Conservation (phyloP, 2,888 invertebrate genomes). For the Herminia tarsipennalis region DNA sequence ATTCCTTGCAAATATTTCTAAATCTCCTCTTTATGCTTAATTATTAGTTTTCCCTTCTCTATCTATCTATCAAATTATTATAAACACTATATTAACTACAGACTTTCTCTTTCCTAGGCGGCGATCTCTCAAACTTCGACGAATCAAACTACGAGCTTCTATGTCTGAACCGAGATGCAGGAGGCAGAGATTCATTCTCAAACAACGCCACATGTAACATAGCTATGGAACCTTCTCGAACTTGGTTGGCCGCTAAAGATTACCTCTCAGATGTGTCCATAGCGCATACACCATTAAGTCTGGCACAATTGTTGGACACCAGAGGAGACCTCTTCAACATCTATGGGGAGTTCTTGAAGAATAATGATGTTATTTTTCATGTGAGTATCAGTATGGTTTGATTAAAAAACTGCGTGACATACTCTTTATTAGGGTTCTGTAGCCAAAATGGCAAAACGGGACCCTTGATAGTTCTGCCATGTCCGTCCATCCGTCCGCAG, state of each 20-base stretch:
- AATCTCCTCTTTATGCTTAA: too few species aligned
- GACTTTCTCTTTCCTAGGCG: conserved; percentile 76
- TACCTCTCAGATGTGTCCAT: conserved; percentile 86
- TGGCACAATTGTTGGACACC: conserved; percentile 83
- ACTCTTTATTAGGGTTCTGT: too few species aligned
- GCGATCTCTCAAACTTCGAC: conserved; percentile 84
- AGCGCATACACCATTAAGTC: conserved; percentile 86
- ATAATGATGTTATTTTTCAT: conserved; percentile 77
- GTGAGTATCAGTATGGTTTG: background rate
- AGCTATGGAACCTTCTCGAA: conserved; percentile 86
- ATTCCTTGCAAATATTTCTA: too few species aligned
- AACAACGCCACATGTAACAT: conserved; percentile 87
- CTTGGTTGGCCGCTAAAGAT: conserved; percentile 79
- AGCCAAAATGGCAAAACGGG: too few species aligned
- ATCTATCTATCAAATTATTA: too few species aligned
- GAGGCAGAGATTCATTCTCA: conserved; percentile 81
- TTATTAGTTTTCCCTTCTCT: too few species aligned
- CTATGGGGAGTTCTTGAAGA: conserved; percentile 86
- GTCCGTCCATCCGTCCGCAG: too few species aligned
- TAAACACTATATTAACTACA: background rate
- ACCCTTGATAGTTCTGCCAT: too few species aligned
- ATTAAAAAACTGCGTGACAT: background rate
- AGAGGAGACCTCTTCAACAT: conserved; percentile 87
- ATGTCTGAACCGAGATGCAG: conserved; percentile 83
- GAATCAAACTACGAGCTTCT: conserved; percentile 86